Percentiles rank a stretch among this genome's conserved stretches.
Evolutionary conservation across 2,888 invertebrate genomes (phyloP).

Genomic region (Perdita meconis): DNA sequence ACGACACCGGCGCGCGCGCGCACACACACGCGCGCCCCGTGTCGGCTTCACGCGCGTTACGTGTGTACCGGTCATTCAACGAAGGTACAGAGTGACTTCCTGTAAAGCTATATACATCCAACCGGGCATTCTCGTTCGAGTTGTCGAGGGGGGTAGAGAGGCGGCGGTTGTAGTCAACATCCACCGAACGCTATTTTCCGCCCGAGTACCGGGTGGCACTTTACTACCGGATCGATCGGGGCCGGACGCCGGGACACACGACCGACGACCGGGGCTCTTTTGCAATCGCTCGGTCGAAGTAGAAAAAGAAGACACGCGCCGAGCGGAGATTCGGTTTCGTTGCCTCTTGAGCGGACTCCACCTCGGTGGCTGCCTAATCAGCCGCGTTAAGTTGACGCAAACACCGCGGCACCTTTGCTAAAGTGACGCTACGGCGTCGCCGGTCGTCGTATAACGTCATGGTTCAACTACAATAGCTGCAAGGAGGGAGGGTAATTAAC

Average conservation of each 20-base stretch:
- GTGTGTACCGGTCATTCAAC: constrained; percentile 74
- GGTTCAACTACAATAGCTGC: too few species aligned
- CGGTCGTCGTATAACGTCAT: neutral
- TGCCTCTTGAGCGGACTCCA: constrained; percentile 25
- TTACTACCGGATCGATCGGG: constrained; percentile 70
- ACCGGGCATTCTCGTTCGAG: constrained; percentile 73
- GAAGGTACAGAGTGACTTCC: constrained; percentile 77
- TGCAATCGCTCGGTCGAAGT: constrained; percentile 41
- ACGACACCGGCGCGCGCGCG: constrained; percentile 35
- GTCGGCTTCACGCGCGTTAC: too few species aligned
- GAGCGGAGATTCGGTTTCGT: constrained; percentile 39
- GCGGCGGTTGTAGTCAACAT: constrained; percentile 70
- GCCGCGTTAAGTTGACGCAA: constrained; percentile 33
- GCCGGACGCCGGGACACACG: too few species aligned
- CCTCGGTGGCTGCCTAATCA: constrained; percentile 42
- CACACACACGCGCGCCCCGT: constrained; percentile 45
- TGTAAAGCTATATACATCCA: constrained; percentile 75
- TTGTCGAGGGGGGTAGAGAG: constrained; percentile 71
- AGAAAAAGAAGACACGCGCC: constrained; percentile 23
- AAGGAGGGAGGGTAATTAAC: too few species aligned
- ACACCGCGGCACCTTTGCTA: constrained; percentile 1
- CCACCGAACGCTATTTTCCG: constrained; percentile 74
- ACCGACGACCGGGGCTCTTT: constrained; percentile 40
- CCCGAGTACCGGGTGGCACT: constrained; percentile 71
- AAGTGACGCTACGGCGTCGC: constrained; percentile 9